Percentiles rank a stretch among this genome's conserved stretches.
phyloP scores from a whole-genome alignment of 2,113 vertebrate genomes.

The Emydura subglobosa region DNA sequence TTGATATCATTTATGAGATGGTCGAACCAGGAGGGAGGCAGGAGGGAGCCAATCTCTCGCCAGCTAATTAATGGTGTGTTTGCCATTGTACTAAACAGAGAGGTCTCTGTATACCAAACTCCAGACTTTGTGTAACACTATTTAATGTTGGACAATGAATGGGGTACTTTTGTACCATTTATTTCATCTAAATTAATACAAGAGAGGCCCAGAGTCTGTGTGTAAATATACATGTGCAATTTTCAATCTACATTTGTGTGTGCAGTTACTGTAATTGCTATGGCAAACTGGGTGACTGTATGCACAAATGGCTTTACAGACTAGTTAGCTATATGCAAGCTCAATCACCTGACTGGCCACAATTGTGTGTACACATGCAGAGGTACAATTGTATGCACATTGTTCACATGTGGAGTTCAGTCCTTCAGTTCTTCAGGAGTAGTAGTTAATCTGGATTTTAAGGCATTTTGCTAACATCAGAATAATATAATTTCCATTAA shows the following conservation, averaged over 20 bases:
- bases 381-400: not conserved
- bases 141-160: not conserved
- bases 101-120: not conserved
- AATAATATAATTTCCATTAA: not conserved
- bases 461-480: not conserved
- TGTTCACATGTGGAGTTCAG: not conserved
- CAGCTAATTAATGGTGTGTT: not conserved
- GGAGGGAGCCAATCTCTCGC: not conserved
- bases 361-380: accelerated
- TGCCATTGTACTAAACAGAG: not conserved
- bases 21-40: not conserved
- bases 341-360: not conserved
- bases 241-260: not conserved
- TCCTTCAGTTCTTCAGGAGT: not conserved
- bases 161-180: not conserved
- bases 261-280: not conserved
- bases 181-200: not conserved
- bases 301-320: not conserved
- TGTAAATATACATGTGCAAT: not conserved
- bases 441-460: not conserved
- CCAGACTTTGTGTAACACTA: not conserved
- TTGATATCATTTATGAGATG: not conserved
- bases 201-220: not conserved
- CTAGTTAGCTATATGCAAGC: not conserved
- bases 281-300: not conserved